Evolutionary conservation across 2,113 vertebrate species (phyloP).

Genomic region (Panthera leo): DNA sequence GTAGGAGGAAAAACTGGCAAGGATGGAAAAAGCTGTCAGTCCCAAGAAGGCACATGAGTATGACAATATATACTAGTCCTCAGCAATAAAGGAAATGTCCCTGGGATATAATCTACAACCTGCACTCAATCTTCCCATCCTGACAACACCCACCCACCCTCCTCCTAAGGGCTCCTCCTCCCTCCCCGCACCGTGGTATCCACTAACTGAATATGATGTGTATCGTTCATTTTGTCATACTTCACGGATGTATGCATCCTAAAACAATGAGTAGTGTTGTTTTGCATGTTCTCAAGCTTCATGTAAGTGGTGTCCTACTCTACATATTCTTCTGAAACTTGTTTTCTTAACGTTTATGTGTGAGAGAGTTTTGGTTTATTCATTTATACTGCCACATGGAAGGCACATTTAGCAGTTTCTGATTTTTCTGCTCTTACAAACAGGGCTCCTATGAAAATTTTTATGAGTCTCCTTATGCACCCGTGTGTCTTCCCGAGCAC

Average conservation of each 20-base stretch:
- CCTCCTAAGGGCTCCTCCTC: neutral
- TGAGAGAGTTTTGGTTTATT: neutral
- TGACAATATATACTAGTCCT: neutral
- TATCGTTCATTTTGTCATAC: neutral
- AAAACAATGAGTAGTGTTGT: neutral
- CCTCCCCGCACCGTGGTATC: neutral
- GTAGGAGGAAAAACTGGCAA: neutral
- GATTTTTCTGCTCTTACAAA: neutral
- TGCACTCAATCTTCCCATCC: neutral
- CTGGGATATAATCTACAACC: neutral
- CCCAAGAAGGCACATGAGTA: neutral
- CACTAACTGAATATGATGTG: neutral
- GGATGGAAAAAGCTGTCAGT: neutral
- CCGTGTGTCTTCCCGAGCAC: neutral
- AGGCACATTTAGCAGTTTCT: neutral
- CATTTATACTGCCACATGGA: neutral
- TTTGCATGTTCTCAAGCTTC: neutral
- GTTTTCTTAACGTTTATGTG: neutral
- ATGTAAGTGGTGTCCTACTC: neutral
- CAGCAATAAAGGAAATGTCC: neutral
- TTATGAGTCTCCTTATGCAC: neutral
- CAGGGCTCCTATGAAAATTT: constrained; percentile 35
- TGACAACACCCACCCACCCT: neutral
- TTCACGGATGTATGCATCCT: neutral
- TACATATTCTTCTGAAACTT: neutral